Base-by-base conservation (phyloP, 2,113 vertebrate genomes). In the Maccullochella peelii region DNA sequence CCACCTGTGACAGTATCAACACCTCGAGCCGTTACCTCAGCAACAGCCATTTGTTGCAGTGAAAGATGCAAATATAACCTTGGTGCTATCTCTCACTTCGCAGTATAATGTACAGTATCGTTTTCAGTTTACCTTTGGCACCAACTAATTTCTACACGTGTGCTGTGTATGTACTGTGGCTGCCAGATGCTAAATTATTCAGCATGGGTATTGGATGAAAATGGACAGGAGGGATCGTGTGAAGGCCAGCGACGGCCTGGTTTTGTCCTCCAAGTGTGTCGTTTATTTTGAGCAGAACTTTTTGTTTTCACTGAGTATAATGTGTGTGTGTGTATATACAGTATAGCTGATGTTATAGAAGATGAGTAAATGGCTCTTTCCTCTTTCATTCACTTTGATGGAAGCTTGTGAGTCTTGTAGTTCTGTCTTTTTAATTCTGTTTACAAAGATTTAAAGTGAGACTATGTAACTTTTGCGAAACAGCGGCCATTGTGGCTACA, bases 151-250 rank as follows among this genome's bases (percentile, higher is more conserved):
- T 61, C 21, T 42, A 65, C 82, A 85, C 44, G 15, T 76, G 85
- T 80, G 49, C 57, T 65, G 67, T 69, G 42, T 76, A 25, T 73
- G 75, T 38, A 77, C 58, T 71, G 50, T 25, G 55, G 52, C 85
- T 87, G 81, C 74, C 76, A 77, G 77, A 23, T 57, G 14, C 69
- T 93, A 1, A 86, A 93, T 92, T 81, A 94, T 91, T 91, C 62
- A 93, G 52, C 1, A 0, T 40, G 12, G 15, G 36, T 54, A 71
- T 91, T 86, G 27, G 55, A 27, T 80, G 74, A 81, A 71, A 76
- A 79, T 71, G 62, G 30, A 81, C 18, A 1, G 4, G 73, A 30
- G 69, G 73, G 73, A 80, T 88, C 21, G 0, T 77, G 71, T 90
- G 72, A 55, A 88, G 80, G 74, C 40, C 57, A 30, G 42, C 0